Conservation (phyloP, 2,113 vertebrate genomes). For the Jaculus jaculus region DNA sequence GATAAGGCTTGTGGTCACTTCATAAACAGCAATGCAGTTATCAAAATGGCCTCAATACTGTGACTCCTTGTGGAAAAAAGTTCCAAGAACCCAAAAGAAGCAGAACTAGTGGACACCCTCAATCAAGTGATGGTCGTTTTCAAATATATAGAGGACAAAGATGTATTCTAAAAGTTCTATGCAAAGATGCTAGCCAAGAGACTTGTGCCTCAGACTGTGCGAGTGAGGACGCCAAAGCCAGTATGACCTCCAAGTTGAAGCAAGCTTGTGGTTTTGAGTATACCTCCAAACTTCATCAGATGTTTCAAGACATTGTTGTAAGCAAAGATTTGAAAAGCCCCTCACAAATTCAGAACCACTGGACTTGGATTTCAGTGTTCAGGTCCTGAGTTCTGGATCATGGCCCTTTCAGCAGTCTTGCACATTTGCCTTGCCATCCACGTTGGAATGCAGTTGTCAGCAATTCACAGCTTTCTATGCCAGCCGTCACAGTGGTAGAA, state of each 20-base stretch:
- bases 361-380: conserved; percentile 98
- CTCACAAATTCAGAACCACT: conserved; percentile 96
- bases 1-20: conserved; percentile 99
- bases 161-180: conserved; percentile 99
- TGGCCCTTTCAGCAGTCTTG: conserved; percentile 99
- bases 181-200: conserved; percentile 99
- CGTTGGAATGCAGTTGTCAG: conserved; percentile 95
- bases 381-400: conserved; percentile 97
- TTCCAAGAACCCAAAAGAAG: conserved; percentile 98
- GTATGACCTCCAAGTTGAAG: conserved; percentile 98
- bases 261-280: conserved; percentile 99
- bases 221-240: conserved; percentile 94
- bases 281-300: conserved; percentile 98
- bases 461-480: conserved; percentile 99
- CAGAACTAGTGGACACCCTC: conserved; percentile 97
- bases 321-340: conserved; percentile 99
- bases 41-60: conserved; percentile 98
- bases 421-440: conserved; percentile 94
- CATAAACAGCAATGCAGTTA: conserved; percentile 99
- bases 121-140: conserved; percentile 99
- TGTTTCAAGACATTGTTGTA: conserved; percentile 99
- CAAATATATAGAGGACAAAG: conserved; percentile 99
- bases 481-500: conserved; percentile 97
- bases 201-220: conserved; percentile 98
- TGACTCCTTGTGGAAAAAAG: conserved; percentile 98